Base-by-base conservation (phyloP, 1,140 invertebrate species). In the Hormaphis cornu region DNA sequence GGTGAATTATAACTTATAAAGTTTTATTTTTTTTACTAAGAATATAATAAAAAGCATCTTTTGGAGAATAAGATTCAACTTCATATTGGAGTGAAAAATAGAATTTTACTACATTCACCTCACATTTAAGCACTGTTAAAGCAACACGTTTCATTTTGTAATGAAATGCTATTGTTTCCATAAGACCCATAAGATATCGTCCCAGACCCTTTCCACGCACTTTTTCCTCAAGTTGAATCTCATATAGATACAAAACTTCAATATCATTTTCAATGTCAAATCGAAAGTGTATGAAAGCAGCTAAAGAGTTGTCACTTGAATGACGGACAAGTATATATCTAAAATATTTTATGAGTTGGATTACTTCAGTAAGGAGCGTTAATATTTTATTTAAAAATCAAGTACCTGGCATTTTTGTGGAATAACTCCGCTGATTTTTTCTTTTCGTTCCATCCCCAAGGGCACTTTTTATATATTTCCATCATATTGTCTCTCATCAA, bases 241-340 rank as follows among this genome's bases (percentile, higher is more conserved):
- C 90, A 79, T 93, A 93, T 78, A 89, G 90, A 77, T 93, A 93
- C 9, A 92, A 75, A 35, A 93, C 89, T 79, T 88, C 84, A 37
- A 84, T 78, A 0, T 83, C 86, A 76, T 86, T 82, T 76, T 93
- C 90, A 73, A 91, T 78, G 75, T 92, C 90, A 80, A 91, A 93
- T 71, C 89, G 80, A 76, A 92, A 93, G 79, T 90, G 88, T 24
- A 84, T 82, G 76, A 88, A 89, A 0, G 83, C 88, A 30, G 89
- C 80, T 26, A 83, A 82, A 72, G 80, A 78, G 2, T 80, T 76
- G 22, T 81, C 74, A 28, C 76, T 74, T 10, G 78, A 75, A 35
- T 79, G 75, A 74, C 79, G 80, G 10, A 84, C 87, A 69, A 90
- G 80, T 30, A 90, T 77, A 77, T 88, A 89, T 81, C 61, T 66